A percentile compares a stretch with the other conserved stretches of the same genome.
phyloP scores from a whole-genome alignment of 1,140 invertebrate species.

The Periplaneta americana region DNA sequence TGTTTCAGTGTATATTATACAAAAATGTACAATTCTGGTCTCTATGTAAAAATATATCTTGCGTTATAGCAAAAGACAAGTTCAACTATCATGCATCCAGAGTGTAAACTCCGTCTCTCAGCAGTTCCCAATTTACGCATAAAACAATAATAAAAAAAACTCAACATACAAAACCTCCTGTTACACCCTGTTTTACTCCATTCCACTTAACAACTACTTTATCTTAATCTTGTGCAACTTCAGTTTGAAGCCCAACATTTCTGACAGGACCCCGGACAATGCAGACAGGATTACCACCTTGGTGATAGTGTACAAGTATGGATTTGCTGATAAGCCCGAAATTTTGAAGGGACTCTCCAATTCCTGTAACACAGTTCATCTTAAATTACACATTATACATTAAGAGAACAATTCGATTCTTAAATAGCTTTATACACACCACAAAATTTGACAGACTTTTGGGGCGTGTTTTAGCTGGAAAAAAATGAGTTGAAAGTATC shows the following conservation, averaged over 20 bases:
- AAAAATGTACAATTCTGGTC: background rate
- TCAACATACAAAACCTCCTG: background rate
- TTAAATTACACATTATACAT: background rate
- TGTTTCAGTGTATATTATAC: background rate
- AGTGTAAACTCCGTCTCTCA: too few species aligned
- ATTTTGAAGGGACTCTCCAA: conserved; percentile 96
- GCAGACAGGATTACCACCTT: conserved; percentile 94
- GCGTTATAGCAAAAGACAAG: background rate
- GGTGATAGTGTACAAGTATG: conserved; percentile 91
- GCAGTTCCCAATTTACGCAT: background rate
- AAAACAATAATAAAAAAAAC: background rate
- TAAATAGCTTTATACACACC: too few species aligned
- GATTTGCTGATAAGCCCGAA: conserved; percentile 91
- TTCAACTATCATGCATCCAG: background rate
- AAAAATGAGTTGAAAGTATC: too few species aligned
- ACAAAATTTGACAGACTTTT: too few species aligned
- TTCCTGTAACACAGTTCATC: conserved; percentile 64
- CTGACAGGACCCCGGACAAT: conserved; percentile 89
- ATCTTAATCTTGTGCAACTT: conserved; percentile 97
- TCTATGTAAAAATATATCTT: background rate
- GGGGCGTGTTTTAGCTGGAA: too few species aligned
- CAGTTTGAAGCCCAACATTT: conserved; percentile 93
- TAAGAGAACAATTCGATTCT: too few species aligned
- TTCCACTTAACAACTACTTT: conserved; percentile 47
- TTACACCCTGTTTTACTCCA: background rate